Evolutionary conservation across 2,888 invertebrate species (phyloP), one percentile per base, ranked within the genome.

Genomic region (Chrysolina oricalcia): DNA sequence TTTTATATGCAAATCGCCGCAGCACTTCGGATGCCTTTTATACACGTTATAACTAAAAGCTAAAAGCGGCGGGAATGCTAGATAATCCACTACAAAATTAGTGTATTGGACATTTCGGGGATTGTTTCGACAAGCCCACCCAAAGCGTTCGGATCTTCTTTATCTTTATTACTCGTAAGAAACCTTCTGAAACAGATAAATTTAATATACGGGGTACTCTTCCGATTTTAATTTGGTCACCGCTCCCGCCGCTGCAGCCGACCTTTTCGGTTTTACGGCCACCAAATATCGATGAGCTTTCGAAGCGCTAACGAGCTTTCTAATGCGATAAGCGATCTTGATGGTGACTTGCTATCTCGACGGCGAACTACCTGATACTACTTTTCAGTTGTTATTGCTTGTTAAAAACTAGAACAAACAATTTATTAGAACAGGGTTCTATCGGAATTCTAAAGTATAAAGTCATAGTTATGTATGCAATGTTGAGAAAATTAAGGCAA

Each of bases 101-200:
- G 83, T 82, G 82, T 83, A 82, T 79, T 83, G 82, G 82, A 83
- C 81, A 85, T 85, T 83, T 83, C 80, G 81, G 79, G 83, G 81
- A 85, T 83, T 81, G 83, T 83, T 83, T 83, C 83, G 83, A 84
- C 84, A 83, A 81, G 85, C 81, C 85, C 85, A 85, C 85, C 85
- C 85, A 85, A 76, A 66, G 81, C 75, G 81, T 70, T 74, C 77
- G 78, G 77, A 79, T 75, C 80, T 78, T 77, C 79, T 81, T 85
- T 85, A 85, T 85, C 85, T 85, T 85, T 85, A 85, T 84, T 77
- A 83, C 84, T 84, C 79, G 84, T 85, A 83, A 82, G 82, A 81
- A 79, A 83, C 83, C 83, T 83, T 82, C 83, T 83, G 83, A 83
- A 85, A 85, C 82, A 81, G 82, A 85, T 85, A 85, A 84, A 81